A percentile compares a stretch with the other conserved stretches of the same genome.
Conservation (phyloP, 2,797 vertebrate genomes). For the Thaleichthys pacificus region DNA sequence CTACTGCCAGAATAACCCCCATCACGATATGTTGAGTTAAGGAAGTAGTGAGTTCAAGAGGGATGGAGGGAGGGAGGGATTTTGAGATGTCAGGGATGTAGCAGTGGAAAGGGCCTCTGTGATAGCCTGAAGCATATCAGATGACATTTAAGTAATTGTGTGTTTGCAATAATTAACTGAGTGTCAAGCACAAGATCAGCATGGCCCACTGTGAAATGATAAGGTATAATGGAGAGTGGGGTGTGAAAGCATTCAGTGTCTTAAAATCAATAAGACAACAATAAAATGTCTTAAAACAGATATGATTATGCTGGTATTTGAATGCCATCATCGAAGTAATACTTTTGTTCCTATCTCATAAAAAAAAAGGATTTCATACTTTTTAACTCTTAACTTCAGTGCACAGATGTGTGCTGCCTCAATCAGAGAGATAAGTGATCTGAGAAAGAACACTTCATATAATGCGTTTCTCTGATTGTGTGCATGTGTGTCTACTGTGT, state of each 20-base stretch:
- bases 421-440: background rate
- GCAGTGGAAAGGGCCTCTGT: background rate
- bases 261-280: background rate
- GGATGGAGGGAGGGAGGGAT: background rate
- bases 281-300: background rate
- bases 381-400: background rate
- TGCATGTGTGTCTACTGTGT: background rate
- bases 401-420: conserved; percentile 2
- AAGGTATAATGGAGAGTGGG: too few species aligned
- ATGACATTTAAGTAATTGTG: too few species aligned
- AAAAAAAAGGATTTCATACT: background rate
- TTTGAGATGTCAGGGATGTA: background rate
- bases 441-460: background rate
- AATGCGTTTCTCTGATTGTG: background rate
- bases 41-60: background rate
- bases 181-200: too few species aligned
- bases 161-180: too few species aligned
- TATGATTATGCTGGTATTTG: too few species aligned
- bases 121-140: too few species aligned
- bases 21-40: background rate
- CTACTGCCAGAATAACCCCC: background rate
- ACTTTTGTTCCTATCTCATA: background rate
- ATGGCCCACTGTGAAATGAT: too few species aligned
- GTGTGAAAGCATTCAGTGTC: too few species aligned
- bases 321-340: background rate